phyloP scores from a whole-genome alignment of 2,888 invertebrate species.

The Phaedon cochleariae region DNA sequence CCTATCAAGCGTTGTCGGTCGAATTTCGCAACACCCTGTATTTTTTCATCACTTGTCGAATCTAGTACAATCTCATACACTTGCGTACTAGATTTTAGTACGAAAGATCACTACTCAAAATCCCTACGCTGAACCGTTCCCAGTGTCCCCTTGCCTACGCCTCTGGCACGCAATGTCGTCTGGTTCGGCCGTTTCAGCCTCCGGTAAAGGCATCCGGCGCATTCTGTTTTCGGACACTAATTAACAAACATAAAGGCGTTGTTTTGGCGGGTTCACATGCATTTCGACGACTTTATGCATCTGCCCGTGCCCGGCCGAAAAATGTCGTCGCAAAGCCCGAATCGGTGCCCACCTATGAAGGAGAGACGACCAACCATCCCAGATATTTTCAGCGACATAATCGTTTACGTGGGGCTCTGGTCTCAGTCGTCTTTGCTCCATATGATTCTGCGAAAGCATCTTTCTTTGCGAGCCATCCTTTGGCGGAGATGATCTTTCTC shows the following conservation, averaged over 20 bases:
- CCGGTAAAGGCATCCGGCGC: conserved; percentile 51
- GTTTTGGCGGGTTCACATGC: conserved; percentile 55
- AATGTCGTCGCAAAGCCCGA: conserved; percentile 40
- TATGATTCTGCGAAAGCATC: too few relatives aligned
- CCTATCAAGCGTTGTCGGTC: too few relatives aligned
- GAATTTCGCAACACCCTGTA: too few relatives aligned
- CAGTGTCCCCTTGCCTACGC: too few relatives aligned
- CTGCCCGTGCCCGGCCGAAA: conserved; percentile 44
- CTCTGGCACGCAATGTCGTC: conserved; percentile 26
- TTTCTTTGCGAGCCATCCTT: too few relatives aligned
- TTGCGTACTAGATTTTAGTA: too few relatives aligned
- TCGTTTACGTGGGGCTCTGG: conserved; percentile 3
- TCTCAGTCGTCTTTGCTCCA: too few relatives aligned
- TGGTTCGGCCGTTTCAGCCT: conserved; percentile 15
- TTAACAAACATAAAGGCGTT: conserved; percentile 60
- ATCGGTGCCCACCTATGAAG: conserved; percentile 34
- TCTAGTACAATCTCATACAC: too few relatives aligned
- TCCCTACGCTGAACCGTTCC: too few relatives aligned
- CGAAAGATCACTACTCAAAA: not conserved
- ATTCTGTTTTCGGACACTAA: conserved; percentile 59
- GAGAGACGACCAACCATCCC: conserved; percentile 26
- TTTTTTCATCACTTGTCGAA: too few relatives aligned
- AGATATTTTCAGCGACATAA: conserved; percentile 2
- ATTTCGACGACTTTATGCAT: conserved; percentile 50
- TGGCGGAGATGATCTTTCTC: too few relatives aligned